Evolutionary conservation across 2,888 invertebrate genomes (phyloP).

Genomic region (Chloromyia formosa): DNA sequence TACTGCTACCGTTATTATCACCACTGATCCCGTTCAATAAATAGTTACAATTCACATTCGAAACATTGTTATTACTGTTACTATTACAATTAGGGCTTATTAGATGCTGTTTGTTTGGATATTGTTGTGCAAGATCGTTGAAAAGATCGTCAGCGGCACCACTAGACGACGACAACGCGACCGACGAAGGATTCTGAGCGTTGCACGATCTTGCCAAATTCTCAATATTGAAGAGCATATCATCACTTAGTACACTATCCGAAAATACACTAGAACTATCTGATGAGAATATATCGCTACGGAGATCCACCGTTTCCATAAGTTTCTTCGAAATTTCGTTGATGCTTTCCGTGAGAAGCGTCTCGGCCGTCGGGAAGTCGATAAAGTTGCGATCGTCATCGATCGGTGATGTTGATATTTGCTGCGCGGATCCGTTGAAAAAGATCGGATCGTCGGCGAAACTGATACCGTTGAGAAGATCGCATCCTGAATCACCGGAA

Average conservation of each 20-base stretch:
- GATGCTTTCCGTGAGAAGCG: conserved; percentile 61
- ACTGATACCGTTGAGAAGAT: conserved; percentile 61
- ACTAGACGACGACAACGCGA: not conserved
- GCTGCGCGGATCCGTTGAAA: conserved; percentile 51
- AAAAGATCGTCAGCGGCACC: conserved; percentile 18
- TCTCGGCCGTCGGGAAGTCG: conserved; percentile 55
- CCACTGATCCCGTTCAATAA: conserved; percentile 47
- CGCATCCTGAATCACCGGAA: conserved; percentile 58
- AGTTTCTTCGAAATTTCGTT: conserved; percentile 64
- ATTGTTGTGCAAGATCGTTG: conserved; percentile 25
- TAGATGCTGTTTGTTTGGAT: conserved; percentile 3
- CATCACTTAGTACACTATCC: conserved; percentile 53
- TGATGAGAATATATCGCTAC: conserved; percentile 47
- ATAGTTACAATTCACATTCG: conserved; percentile 50
- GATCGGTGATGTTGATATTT: conserved; percentile 30
- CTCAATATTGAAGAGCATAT: conserved; percentile 62
- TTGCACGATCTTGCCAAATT: conserved; percentile 53
- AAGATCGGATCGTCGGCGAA: conserved; percentile 59
- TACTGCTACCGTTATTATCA: conserved; percentile 29
- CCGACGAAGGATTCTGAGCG: not conserved
- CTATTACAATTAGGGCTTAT: conserved; percentile 14
- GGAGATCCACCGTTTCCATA: conserved; percentile 61
- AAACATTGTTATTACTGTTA: conserved; percentile 32
- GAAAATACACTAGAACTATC: conserved; percentile 55
- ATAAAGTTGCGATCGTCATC: conserved; percentile 38